These are phyloP conservation scores for Actinernus sp. DNA, from an alignment of 92 coral and sea anemone genomes.

Conservation along the genomic window DNA sequence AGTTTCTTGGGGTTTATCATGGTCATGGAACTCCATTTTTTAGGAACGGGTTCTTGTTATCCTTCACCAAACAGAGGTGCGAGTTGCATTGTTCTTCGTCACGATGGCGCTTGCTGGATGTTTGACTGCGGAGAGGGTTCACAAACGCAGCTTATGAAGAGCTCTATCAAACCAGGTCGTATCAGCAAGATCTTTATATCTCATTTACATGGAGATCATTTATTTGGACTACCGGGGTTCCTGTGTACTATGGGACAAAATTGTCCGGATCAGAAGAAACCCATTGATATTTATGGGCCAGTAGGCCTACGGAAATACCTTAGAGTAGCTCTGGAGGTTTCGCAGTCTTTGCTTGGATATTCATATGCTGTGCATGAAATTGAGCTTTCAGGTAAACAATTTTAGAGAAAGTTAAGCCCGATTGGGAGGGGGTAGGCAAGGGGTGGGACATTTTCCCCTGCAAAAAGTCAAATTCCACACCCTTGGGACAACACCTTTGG, in stretches of 20 bases:
- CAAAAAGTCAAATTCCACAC: no score
- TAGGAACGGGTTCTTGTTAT: slow-evolving; percentile 94
- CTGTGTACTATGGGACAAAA: slow-evolving; percentile 89
- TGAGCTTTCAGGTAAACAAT: slow-evolving; percentile 67
- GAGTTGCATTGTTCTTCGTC: slow-evolving; percentile 82
- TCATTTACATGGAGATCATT: slow-evolving; percentile 97
- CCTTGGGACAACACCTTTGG: no score
- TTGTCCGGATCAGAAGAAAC: slow-evolving; percentile 53
- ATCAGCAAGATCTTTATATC: slow-evolving; percentile 93
- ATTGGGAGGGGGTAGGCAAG: no score
- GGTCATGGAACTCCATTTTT: slow-evolving; percentile 93
- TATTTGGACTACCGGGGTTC: slow-evolving; percentile 95
- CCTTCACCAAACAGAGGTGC: slow-evolving; percentile 91
- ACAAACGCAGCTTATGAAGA: slow-evolving; percentile 89
- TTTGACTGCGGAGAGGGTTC: slow-evolving; percentile 98
- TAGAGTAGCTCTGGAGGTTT: slow-evolving; percentile 66
- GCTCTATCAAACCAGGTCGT: slow-evolving; percentile 81
- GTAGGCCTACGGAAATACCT: slow-evolving; percentile 84
- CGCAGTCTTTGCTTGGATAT: slow-evolving; percentile 82
- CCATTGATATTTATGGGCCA: slow-evolving; percentile 90
- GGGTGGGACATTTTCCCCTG: no score
- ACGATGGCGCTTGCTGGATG: slow-evolving; percentile 92
- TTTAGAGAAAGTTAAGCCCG: no score
- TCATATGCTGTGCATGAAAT: slow-evolving; percentile 87
- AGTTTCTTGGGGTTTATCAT: no score